phyloP scores from a whole-genome alignment of 2,113 vertebrate genomes.

The Campylorhamphus procurvoides region DNA sequence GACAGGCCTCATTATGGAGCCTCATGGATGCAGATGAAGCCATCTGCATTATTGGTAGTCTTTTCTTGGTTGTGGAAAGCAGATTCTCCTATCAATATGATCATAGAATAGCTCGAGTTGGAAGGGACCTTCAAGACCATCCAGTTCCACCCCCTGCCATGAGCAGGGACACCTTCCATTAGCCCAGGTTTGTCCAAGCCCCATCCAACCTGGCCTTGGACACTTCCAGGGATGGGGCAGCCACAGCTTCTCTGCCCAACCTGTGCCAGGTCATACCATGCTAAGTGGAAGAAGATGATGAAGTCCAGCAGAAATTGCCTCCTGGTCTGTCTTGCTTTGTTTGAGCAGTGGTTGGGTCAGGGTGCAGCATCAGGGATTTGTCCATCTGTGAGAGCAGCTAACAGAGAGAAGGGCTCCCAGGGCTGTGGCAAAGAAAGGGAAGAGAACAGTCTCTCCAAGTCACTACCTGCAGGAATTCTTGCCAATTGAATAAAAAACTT shows the following conservation, averaged over 20 bases:
- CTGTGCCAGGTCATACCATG: not conserved
- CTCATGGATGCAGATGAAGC: not conserved
- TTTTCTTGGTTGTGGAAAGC: not conserved
- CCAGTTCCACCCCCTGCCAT: not conserved
- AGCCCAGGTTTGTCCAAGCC: not conserved
- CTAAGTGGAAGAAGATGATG: fast-evolving
- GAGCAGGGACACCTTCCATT: not conserved
- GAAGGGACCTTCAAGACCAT: not conserved
- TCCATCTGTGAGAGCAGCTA: not conserved
- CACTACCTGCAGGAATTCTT: not conserved
- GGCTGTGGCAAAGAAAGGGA: not conserved
- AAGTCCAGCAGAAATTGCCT: not conserved
- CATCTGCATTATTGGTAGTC: not conserved
- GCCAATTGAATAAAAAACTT: not conserved
- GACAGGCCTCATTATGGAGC: not conserved
- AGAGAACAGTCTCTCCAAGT: not conserved
- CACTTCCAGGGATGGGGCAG: not conserved
- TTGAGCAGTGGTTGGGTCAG: not conserved
- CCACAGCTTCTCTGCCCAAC: not conserved
- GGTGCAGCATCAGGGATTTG: not conserved
- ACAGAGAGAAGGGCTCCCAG: not conserved
- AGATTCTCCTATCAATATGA: not conserved
- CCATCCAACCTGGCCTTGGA: not conserved
- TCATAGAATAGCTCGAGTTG: not conserved
- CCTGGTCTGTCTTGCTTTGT: not conserved